Evolutionary conservation across 2,888 invertebrate species (phyloP).

Genomic region (Diabrotica balteata): DNA sequence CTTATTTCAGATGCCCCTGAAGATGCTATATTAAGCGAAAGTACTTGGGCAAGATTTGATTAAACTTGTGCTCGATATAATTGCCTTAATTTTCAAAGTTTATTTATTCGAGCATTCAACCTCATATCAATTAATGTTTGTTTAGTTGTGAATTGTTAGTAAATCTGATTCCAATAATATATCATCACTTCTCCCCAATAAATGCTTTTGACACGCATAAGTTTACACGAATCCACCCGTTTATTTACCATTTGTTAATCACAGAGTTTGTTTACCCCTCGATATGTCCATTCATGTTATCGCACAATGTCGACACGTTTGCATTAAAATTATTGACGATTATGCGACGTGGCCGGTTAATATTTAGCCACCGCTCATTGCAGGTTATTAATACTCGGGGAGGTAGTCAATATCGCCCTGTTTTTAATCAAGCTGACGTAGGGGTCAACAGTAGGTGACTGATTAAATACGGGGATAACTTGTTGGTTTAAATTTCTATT

Average conservation of each 20-base stretch:
- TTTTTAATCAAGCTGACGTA: constrained; percentile 13
- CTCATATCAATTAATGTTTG: no score
- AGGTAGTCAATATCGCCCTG: constrained; percentile 5
- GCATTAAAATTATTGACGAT: constrained; percentile 15
- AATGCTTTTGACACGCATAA: no score
- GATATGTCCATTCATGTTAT: not conserved
- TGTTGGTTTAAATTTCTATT: not conserved
- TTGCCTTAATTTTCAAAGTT: no score
- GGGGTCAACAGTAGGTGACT: not conserved
- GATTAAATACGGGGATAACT: constrained; percentile 10
- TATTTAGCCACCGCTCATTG: constrained; percentile 10
- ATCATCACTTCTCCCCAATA: no score
- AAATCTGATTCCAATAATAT: no score
- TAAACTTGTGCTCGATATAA: no score
- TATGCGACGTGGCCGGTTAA: constrained; percentile 11
- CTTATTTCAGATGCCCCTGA: no score
- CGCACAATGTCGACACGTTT: constrained; percentile 7
- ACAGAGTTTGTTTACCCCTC: not conserved
- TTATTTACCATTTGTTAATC: constrained; percentile 3
- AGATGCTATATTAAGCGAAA: no score
- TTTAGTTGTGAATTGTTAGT: no score
- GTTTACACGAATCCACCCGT: not conserved
- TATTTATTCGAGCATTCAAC: no score
- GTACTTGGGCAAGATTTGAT: no score
- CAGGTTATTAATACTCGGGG: constrained; percentile 10